Base-by-base conservation (phyloP, 2,888 invertebrate species). In the Argyra leucocephala region DNA sequence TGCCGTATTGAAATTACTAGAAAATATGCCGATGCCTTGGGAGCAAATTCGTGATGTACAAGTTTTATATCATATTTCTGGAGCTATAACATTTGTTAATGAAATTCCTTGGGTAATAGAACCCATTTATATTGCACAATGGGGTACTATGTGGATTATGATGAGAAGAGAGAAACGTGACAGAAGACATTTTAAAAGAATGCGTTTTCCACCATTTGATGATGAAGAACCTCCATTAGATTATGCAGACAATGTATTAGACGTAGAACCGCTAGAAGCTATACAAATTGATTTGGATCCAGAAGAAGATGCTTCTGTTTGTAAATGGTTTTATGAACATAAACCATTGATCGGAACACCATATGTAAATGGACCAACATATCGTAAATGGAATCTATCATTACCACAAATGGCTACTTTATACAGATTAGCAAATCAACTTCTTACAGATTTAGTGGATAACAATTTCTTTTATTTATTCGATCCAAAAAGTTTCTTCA, bases 131-230 rank as follows among this genome's bases (percentile, higher is more conserved):
- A 96, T 99, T 71, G 98, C 98, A 1, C 99, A 99, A 76, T 99
- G 99, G 99, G 98, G 97, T 60, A 96, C 98, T 1, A 99, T 99
- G 98, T 99, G 99, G 99, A 98, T 99, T 72, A 99, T 99, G 97
- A 98, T 99, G 98, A 84, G 99, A 71, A 86, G 99, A 72, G 98
- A 99, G 77, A 99, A 99, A 80, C 85, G 99, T 69, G 99, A 99
- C 83, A 90, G 99, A 77, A 86, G 98, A 36, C 99, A 99, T 79
- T 99, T 99, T 78, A 99, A 99, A 80, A 84, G 99, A 72, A 99
- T 99, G 99, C 85, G 99, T 71, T 99, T 99, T 78, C 99, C 99
- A 18, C 99, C 99, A 0, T 99, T 99, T 78, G 99, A 99, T 78
- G 99, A 99, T 80, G 99, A 99, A 81, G 99, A 99, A 82, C 99